Base-by-base conservation (phyloP, 1,140 invertebrate genomes). In the Diachasmimorpha longicaudata region DNA sequence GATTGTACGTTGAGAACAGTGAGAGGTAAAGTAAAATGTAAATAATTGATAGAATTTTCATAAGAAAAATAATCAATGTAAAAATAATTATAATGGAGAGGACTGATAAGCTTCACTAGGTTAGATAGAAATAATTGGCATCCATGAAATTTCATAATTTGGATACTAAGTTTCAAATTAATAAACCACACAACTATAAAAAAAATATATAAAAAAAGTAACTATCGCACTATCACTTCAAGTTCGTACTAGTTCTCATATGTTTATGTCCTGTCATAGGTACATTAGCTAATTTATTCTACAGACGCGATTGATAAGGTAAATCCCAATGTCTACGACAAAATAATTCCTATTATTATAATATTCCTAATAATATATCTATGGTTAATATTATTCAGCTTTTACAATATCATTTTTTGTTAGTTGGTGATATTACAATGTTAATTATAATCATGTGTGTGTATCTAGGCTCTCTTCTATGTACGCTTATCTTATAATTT, bases 141-240 rank as follows among this genome's bases (percentile, higher is more conserved):
- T 90, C 85, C 90, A 91, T 90, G 90, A 91, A 91, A 91, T 91
- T 91, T 91, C 90, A 90, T 91, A 91, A 90, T 89, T 88, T 87
- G 84, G 80, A 89, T 85, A 87, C 86, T 87, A 89, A 75, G 87
- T 87, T 81, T 72, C 86, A 86, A 85, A 70, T 37, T n/a, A 68
- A 88, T 87, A 79, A 42, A 88, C 85, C 87, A 89, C 87, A 89
- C 87, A 89, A 88, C 88, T 88, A 89, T n/a, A 52, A 36, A 72
- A 44, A 13, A 58, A 37, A 55, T 55, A 58, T 58, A 23, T 58
- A 37, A 19, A 63, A 42, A 58, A 23, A 75, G n/a, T 86, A 74
- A 83, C 79, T 87, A 87, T 83, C 84, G 82, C 82, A 63, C 58
- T 63, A 63, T 63, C 58, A 63, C 23, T 63, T 63, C 23, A 63